Percentiles rank a stretch among this genome's conserved stretches.
These are phyloP conservation scores for Cathartes aura DNA, from an alignment of 2,113 vertebrate genomes.

Conservation along the genomic window DNA sequence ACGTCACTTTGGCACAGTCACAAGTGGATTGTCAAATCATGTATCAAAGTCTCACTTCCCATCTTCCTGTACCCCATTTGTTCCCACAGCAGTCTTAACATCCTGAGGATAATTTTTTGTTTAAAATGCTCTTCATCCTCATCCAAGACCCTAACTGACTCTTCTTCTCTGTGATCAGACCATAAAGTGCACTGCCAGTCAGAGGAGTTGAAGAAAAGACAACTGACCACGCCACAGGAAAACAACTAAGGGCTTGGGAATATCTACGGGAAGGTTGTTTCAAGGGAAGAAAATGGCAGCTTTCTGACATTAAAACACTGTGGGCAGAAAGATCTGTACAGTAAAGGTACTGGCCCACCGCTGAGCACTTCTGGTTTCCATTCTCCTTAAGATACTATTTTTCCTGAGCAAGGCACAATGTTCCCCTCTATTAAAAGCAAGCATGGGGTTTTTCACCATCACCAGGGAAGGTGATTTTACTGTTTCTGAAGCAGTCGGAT, in stretches of 20 bases:
- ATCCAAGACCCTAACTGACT: background rate
- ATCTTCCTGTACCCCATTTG: background rate
- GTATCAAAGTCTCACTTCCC: background rate
- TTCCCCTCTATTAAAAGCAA: background rate
- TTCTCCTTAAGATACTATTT: background rate
- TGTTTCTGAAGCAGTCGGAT: background rate
- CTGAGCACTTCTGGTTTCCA: background rate
- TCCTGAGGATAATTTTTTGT: background rate
- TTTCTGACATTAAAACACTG: background rate
- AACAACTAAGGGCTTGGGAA: background rate
- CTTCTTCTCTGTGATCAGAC: fast-evolving
- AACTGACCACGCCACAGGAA: background rate
- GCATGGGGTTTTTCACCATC: background rate
- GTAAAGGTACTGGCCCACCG: background rate
- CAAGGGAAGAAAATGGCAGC: background rate
- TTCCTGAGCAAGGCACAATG: background rate
- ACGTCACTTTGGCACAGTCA: background rate
- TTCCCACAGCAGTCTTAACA: background rate
- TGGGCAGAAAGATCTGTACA: background rate
- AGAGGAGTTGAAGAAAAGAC: background rate
- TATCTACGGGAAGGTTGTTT: background rate
- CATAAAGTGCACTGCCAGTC: background rate
- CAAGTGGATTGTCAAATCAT: background rate
- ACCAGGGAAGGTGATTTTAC: background rate
- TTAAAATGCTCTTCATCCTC: background rate